Evolutionary conservation across 2,888 invertebrate species (phyloP).

Genomic region (Platypus cylindrus): DNA sequence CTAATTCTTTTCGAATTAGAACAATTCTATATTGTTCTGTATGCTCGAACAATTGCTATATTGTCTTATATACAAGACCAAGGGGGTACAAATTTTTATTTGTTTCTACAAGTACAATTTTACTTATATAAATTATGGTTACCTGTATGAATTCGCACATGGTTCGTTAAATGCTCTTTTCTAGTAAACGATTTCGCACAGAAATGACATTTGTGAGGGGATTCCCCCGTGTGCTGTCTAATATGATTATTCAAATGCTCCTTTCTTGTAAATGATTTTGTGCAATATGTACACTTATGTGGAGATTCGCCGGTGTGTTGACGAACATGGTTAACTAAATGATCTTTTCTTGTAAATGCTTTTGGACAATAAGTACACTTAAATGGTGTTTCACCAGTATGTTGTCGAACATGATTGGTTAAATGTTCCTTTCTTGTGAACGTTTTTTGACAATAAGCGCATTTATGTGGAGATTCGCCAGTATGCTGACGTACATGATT

Average conservation of each 20-base stretch:
- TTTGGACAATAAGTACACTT: constrained; percentile 77
- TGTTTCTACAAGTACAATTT: too few relatives aligned
- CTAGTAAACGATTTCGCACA: constrained; percentile 77
- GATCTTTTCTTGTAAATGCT: constrained; percentile 74
- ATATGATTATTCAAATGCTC: constrained; percentile 79
- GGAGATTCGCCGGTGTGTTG: constrained; percentile 75
- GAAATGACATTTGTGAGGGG: constrained; percentile 73
- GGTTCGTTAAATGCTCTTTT: constrained; percentile 77
- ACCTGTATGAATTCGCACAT: constrained; percentile 52
- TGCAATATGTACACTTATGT: constrained; percentile 74
- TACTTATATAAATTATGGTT: too few relatives aligned
- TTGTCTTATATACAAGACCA: too few relatives aligned
- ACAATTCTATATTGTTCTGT: too few relatives aligned
- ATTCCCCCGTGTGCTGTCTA: constrained; percentile 78
- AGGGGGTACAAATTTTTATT: too few relatives aligned
- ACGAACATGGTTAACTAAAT: constrained; percentile 62
- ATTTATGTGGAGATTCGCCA: constrained; percentile 63
- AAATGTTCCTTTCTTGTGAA: constrained; percentile 68
- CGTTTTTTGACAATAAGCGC: constrained; percentile 64
- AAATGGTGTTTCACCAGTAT: constrained; percentile 62
- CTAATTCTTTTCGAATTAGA: too few relatives aligned
- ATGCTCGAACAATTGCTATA: too few relatives aligned
- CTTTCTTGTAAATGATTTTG: constrained; percentile 76
- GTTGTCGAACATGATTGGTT: constrained; percentile 73
- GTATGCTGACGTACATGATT: constrained; percentile 58